Evolutionary conservation across 1,140 invertebrate species (phyloP).

Genomic region (Apolygus lucorum): DNA sequence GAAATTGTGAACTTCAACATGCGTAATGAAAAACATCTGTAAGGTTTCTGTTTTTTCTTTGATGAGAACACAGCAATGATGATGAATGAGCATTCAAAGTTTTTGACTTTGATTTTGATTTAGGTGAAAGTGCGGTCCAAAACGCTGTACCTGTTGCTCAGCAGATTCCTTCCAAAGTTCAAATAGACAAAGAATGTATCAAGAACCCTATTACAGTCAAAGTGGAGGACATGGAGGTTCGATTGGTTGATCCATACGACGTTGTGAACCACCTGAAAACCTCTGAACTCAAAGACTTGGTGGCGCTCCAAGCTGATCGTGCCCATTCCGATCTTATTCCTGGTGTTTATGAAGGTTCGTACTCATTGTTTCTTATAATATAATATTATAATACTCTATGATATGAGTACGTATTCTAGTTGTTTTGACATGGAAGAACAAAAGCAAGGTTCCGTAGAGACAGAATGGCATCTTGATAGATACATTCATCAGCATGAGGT

Average conservation of each 20-base stretch:
- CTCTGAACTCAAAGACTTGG: background rate
- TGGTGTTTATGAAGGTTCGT: conserved; percentile 61
- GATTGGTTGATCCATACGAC: background rate
- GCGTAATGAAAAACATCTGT: too few species aligned
- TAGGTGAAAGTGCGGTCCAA: too few species aligned
- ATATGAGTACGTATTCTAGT: background rate
- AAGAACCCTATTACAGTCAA: too few species aligned
- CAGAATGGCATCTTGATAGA: background rate
- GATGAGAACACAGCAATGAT: too few species aligned
- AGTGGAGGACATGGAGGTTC: background rate
- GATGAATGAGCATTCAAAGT: too few species aligned
- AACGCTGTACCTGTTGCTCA: too few species aligned
- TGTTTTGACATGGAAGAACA: background rate
- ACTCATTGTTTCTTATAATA: background rate
- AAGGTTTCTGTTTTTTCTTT: too few species aligned
- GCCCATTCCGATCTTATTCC: conserved; percentile 60
- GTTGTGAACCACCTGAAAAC: background rate
- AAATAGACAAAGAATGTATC: too few species aligned
- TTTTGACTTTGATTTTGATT: too few species aligned
- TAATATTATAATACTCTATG: background rate
- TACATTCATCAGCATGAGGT: background rate
- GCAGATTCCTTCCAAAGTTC: too few species aligned
- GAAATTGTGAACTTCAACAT: too few species aligned
- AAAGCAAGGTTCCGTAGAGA: background rate
- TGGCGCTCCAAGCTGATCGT: conserved; percentile 44